Conservation (phyloP, 2,113 vertebrate species). For the Lagopus muta region DNA sequence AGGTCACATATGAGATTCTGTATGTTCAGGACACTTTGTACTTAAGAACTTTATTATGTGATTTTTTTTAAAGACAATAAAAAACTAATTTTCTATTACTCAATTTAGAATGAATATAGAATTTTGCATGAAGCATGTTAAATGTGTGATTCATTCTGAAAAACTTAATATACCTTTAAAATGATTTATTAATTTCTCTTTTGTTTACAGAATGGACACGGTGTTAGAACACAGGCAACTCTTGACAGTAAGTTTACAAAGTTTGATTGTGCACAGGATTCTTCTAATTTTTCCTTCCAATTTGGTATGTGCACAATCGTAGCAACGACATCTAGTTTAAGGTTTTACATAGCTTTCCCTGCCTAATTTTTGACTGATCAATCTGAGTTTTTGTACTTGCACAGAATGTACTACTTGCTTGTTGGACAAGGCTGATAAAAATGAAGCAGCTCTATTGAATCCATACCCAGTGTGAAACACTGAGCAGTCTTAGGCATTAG, state of each 20-base stretch:
- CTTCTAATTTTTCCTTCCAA: not conserved
- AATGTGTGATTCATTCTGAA: not conserved
- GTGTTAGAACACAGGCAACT: conserved; percentile 84
- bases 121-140: conserved; percentile 42
- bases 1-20: conserved; percentile 7
- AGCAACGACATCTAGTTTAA: not conserved
- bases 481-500: not conserved
- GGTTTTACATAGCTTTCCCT: not conserved
- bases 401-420: not conserved
- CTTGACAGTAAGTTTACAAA: conserved; percentile 87
- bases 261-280: not conserved
- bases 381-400: not conserved
- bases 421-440: not conserved
- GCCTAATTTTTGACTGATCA: not conserved
- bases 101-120: not conserved
- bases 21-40: conserved; percentile 20
- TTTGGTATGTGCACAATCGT: not conserved
- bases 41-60: not conserved
- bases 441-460: not conserved
- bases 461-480: not conserved
- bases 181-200: conserved; percentile 16
- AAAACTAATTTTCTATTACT: not conserved
- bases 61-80: not conserved
- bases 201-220: conserved; percentile 87
- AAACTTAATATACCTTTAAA: not conserved